Percentiles rank a stretch among this genome's conserved stretches.
Conservation (phyloP, 2,888 invertebrate genomes). For the Palloptera scutellata region DNA sequence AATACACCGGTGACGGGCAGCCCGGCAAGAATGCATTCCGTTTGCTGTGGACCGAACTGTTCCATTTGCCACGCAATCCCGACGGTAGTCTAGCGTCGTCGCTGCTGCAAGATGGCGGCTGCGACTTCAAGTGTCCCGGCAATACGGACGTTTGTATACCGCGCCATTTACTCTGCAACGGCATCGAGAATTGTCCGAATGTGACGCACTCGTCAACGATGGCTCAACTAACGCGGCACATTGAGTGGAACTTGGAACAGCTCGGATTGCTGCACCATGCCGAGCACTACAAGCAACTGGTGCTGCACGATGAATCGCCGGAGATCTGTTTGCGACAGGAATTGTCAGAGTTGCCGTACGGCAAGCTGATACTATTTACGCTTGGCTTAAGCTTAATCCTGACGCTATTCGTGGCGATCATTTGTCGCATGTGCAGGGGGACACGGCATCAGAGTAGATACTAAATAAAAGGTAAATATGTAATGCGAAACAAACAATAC, state of each 20-base stretch:
- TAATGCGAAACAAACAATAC: no score
- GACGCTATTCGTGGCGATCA: slow-evolving; percentile 58
- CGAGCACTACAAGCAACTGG: slow-evolving; percentile 64
- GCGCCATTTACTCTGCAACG: slow-evolving; percentile 83
- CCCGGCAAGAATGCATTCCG: slow-evolving; percentile 87
- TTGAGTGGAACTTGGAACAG: slow-evolving; percentile 70
- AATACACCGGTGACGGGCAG: slow-evolving; percentile 78
- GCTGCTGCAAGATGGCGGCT: slow-evolving; percentile 73
- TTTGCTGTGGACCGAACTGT: slow-evolving; percentile 89
- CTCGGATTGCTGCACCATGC: slow-evolving; percentile 67
- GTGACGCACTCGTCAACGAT: slow-evolving; percentile 66
- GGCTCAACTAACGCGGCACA: slow-evolving; percentile 67
- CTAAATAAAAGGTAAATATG: slow-evolving; percentile 11
- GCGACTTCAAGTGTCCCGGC: slow-evolving; percentile 89
- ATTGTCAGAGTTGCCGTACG: slow-evolving; percentile 62
- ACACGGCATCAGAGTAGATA: slow-evolving; percentile 31
- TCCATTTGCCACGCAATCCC: slow-evolving; percentile 83
- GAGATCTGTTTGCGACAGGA: slow-evolving; percentile 73
- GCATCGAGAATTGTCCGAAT: slow-evolving; percentile 86
- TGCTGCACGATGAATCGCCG: slow-evolving; percentile 78
- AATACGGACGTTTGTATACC: slow-evolving; percentile 85
- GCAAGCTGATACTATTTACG: slow-evolving; percentile 58
- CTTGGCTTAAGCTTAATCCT: slow-evolving; percentile 58
- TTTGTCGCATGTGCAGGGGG: slow-evolving; percentile 58
- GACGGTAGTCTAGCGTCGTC: slow-evolving; percentile 83